Evolutionary conservation across 2,888 invertebrate genomes (phyloP).

Genomic region (Ferdinandea cuprea): DNA sequence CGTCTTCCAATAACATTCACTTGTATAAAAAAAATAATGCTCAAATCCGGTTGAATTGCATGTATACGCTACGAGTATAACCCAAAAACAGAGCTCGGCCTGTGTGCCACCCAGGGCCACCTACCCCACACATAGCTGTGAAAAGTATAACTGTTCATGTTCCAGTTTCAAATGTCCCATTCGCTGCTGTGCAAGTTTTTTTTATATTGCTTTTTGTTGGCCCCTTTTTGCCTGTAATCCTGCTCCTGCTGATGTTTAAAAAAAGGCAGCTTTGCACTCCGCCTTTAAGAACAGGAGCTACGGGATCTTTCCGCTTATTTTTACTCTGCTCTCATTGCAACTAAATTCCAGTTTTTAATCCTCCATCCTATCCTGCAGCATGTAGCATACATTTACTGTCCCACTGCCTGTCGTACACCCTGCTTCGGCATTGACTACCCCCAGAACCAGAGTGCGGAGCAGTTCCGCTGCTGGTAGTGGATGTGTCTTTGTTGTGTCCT

Average conservation of each 20-base stretch:
- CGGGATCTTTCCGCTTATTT: slow-evolving; percentile 65
- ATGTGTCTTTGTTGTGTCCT: slow-evolving; percentile 71
- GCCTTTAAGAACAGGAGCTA: slow-evolving; percentile 64
- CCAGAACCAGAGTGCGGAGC: slow-evolving; percentile 49
- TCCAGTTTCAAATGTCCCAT: slow-evolving; percentile 72
- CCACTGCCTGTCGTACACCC: slow-evolving; percentile 57
- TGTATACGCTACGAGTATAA: slow-evolving; percentile 12
- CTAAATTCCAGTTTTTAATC: slow-evolving; percentile 73
- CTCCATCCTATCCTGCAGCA: slow-evolving; percentile 68
- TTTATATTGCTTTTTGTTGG: slow-evolving; percentile 58
- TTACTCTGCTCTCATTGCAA: slow-evolving; percentile 57
- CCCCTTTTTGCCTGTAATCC: slow-evolving; percentile 63
- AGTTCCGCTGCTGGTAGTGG: slow-evolving; percentile 64
- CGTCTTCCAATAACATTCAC: slow-evolving; percentile 25
- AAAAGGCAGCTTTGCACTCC: slow-evolving; percentile 60
- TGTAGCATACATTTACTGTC: slow-evolving; percentile 67
- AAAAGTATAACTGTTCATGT: slow-evolving; percentile 69
- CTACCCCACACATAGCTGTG: slow-evolving; percentile 12
- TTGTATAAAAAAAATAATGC: slow-evolving; percentile 30
- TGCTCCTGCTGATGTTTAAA: slow-evolving; percentile 52
- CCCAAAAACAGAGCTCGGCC: slow-evolving; percentile 20
- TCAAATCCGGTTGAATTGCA: slow-evolving; percentile 45
- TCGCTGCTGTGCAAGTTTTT: slow-evolving; percentile 51
- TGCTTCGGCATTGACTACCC: slow-evolving; percentile 50
- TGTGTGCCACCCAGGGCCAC: slow-evolving; percentile 23